Percentiles rank a stretch among this genome's conserved stretches.
These are phyloP conservation scores for Myripristis jacobus DNA, from an alignment of 2,797 vertebrate genomes.

Conservation along the genomic window DNA sequence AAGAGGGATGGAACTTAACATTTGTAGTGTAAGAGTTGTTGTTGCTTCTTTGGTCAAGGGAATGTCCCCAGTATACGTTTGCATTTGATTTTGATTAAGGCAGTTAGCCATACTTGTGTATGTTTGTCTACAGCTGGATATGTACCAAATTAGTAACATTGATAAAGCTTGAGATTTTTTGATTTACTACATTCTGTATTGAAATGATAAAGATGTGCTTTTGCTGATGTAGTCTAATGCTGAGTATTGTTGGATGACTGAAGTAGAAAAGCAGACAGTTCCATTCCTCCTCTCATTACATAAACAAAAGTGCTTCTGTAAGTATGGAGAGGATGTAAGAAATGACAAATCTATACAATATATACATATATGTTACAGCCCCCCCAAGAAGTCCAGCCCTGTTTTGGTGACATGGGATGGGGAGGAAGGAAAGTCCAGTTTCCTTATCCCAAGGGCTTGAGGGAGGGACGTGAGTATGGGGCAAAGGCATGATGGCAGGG, in stretches of 20 bases:
- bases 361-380: constrained; percentile 82
- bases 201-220: constrained; percentile 60
- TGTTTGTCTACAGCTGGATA: constrained; percentile 71
- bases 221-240: constrained; percentile 32
- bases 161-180: constrained; percentile 60
- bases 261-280: constrained; percentile 70
- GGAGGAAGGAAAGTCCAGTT: constrained; percentile 63
- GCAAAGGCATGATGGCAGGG: constrained; percentile 75
- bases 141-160: constrained; percentile 70
- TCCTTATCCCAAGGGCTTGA: constrained; percentile 54
- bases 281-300: constrained; percentile 80
- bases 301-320: constrained; percentile 83
- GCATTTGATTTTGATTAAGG: constrained; percentile 79
- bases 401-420: constrained; percentile 52
- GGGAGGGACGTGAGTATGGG: constrained; percentile 52
- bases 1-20: constrained; percentile 80
- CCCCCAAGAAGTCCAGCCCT: constrained; percentile 72
- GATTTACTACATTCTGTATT: constrained; percentile 69
- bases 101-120: constrained; percentile 71
- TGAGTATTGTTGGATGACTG: constrained; percentile 53
- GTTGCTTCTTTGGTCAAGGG: constrained; percentile 86
- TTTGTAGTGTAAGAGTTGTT: constrained; percentile 67
- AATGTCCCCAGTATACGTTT: constrained; percentile 74
- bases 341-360: constrained; percentile 81
- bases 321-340: constrained; percentile 77